Evolutionary conservation across 2,113 vertebrate species (phyloP).

Genomic region (Ceratotherium simum): DNA sequence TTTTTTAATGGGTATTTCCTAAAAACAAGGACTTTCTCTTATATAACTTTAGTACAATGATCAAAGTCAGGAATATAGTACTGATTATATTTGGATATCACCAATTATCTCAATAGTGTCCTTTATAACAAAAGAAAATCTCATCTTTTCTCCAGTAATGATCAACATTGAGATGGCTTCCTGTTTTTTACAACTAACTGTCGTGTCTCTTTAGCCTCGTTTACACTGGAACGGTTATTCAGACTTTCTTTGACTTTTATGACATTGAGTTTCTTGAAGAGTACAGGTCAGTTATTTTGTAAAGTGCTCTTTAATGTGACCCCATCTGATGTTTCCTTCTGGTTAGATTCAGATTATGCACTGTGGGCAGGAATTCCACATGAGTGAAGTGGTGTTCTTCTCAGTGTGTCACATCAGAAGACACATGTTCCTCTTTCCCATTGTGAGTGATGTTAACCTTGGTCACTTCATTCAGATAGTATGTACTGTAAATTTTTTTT

Average conservation of each 20-base stretch:
- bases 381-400: neutral
- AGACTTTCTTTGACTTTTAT: neutral
- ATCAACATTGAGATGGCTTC: neutral
- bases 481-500: neutral
- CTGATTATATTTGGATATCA: neutral
- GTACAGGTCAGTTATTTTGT: neutral
- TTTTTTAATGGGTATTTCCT: neutral
- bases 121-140: neutral
- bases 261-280: neutral
- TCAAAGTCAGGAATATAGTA: neutral
- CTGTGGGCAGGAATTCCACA: neutral
- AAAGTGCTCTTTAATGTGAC: neutral
- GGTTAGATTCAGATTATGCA: neutral
- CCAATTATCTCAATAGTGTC: neutral
- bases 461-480: neutral
- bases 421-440: accelerated
- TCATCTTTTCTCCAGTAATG: neutral
- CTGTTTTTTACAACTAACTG: neutral
- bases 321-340: neutral
- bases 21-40: neutral
- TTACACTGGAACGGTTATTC: neutral
- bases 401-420: neutral
- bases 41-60: neutral
- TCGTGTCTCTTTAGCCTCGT: neutral
- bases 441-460: neutral